These are phyloP conservation scores for Aphaenogaster rudis DNA, from an alignment of 1,140 invertebrate genomes.

Conservation along the genomic window DNA sequence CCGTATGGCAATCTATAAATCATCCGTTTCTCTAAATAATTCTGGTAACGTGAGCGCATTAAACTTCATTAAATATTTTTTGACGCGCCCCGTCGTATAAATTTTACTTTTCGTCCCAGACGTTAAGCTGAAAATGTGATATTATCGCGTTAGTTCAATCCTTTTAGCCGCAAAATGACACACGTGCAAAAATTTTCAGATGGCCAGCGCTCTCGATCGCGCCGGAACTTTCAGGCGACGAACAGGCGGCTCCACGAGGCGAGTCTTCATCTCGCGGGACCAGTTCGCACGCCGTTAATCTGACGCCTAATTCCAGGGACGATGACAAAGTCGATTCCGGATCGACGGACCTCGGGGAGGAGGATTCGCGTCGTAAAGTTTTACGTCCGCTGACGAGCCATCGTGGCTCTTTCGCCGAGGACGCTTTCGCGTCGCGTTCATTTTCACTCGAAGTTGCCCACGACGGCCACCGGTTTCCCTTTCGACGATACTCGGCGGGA, in stretches of 20 bases:
- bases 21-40: not conserved
- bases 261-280: constrained; percentile 21
- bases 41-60: no score
- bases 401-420: not conserved
- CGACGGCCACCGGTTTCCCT: not conserved
- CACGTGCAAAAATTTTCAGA: constrained; percentile 45
- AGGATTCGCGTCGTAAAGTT: constrained; percentile 60
- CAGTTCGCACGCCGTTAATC: constrained; percentile 20
- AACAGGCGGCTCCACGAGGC: not conserved
- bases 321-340: not conserved
- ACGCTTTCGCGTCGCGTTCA: not conserved
- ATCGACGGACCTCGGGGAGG: not conserved
- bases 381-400: constrained; percentile 15
- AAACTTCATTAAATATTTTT: not conserved
- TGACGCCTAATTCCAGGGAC: constrained; percentile 33
- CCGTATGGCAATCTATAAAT: not conserved
- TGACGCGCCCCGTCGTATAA: not conserved
- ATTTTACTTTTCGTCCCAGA: not conserved
- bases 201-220: not conserved
- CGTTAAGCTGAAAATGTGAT: not conserved
- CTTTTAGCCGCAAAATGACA: constrained; percentile 11
- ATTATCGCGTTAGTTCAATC: constrained; percentile 7
- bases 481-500: not conserved
- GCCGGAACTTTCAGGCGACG: not conserved
- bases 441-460: not conserved